Percentiles rank a stretch among this genome's conserved stretches.
These are phyloP conservation scores for Sorex araneus DNA, from an alignment of 2,113 vertebrate genomes.

Conservation along the genomic window DNA sequence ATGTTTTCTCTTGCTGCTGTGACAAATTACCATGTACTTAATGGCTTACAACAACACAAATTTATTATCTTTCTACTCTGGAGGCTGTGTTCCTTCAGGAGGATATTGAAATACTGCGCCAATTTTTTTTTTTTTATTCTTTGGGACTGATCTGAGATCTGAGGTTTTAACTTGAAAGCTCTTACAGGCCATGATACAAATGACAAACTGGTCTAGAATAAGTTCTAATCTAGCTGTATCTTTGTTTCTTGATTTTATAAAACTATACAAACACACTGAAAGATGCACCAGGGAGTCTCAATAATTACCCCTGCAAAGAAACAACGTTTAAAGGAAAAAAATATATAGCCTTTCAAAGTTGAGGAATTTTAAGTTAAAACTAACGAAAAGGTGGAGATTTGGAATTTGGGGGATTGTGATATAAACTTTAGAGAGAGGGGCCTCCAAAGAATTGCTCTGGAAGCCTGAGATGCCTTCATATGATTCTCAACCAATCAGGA, in stretches of 20 bases:
- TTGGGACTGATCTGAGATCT: background rate
- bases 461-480: too few relatives aligned
- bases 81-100: too few relatives aligned
- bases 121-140: too few relatives aligned
- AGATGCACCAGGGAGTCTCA: background rate
- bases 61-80: background rate
- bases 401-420: background rate
- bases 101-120: too few relatives aligned
- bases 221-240: background rate
- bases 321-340: constrained; percentile 30
- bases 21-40: background rate
- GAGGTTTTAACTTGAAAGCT: constrained; percentile 10
- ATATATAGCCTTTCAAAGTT: background rate
- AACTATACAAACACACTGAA: background rate
- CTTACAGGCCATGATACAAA: background rate
- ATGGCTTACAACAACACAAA: background rate
- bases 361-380: constrained; percentile 42
- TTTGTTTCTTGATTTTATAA: constrained; percentile 28
- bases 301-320: constrained; percentile 4
- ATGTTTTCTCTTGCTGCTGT: background rate
- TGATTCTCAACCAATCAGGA: too few relatives aligned
- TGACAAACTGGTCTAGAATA: constrained; percentile 28
- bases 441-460: too few relatives aligned
- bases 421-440: too few relatives aligned
- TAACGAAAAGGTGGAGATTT: background rate